Percentiles rank a stretch among this genome's conserved stretches.
Conservation (phyloP, 2,113 vertebrate species). For the Calyptomena viridis region DNA sequence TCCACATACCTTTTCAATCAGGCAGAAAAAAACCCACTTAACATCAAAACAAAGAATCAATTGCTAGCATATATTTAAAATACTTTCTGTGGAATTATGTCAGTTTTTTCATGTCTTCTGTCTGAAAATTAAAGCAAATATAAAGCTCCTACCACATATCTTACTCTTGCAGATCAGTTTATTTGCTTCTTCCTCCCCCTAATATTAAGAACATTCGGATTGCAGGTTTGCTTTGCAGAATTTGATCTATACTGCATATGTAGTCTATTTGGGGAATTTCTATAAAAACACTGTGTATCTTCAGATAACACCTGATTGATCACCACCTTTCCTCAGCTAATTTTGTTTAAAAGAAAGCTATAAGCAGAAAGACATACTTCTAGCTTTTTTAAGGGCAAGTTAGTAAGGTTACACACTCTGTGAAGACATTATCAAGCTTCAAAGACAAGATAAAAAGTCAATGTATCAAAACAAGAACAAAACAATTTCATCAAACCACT, state of each 20-base stretch:
- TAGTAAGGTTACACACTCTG: not conserved
- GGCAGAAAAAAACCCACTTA: not conserved
- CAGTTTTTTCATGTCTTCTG: not conserved
- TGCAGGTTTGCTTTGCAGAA: not conserved
- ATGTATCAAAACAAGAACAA: not conserved
- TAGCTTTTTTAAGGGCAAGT: not conserved
- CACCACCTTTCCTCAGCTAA: not conserved
- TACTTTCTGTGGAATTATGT: not conserved
- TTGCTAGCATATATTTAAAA: not conserved
- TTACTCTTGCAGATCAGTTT: not conserved
- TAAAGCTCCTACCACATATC: not conserved
- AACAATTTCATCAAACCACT: not conserved
- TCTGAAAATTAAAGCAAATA: not conserved
- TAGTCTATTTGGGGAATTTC: not conserved
- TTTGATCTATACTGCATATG: not conserved
- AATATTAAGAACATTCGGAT: not conserved
- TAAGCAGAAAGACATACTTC: not conserved
- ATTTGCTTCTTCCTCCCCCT: accelerated
- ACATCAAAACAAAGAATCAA: not conserved
- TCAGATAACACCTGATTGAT: not conserved
- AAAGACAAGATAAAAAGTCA: not conserved
- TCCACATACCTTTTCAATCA: not conserved
- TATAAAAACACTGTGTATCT: not conserved
- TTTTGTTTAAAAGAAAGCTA: not conserved
- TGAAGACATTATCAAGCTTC: not conserved